These are phyloP conservation scores for Apeltes quadracus DNA, from an alignment of 2,113 vertebrate species.

Conservation along the genomic window DNA sequence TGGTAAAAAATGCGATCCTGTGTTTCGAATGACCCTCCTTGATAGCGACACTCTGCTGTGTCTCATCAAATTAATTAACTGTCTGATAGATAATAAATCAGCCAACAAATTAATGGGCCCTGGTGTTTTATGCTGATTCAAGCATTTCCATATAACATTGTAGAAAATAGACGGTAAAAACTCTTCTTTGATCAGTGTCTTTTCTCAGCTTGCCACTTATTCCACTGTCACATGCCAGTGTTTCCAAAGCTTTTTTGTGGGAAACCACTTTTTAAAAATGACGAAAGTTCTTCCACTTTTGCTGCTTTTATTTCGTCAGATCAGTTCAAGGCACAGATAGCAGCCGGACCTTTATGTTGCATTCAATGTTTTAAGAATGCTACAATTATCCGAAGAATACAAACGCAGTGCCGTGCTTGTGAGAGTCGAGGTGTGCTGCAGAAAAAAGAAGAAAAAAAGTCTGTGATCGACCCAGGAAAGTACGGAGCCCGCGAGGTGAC, in stretches of 20 bases:
- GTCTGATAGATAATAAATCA: constrained; percentile 77
- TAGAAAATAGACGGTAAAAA: constrained; percentile 57
- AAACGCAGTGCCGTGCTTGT: neutral
- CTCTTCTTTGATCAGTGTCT: constrained; percentile 43
- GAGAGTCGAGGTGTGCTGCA: neutral
- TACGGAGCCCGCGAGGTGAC: no score
- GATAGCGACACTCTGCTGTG: constrained; percentile 76
- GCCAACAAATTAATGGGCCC: constrained; percentile 61
- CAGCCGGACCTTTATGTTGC: neutral
- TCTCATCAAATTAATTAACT: constrained; percentile 78
- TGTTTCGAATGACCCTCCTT: constrained; percentile 72
- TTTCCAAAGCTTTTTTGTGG: neutral
- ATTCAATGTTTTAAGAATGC: neutral
- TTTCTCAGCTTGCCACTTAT: constrained; percentile 28
- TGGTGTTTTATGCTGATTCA: constrained; percentile 72
- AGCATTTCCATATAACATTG: constrained; percentile 54
- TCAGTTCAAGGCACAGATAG: neutral
- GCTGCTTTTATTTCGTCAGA: neutral
- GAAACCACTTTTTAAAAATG: neutral
- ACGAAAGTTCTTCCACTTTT: neutral
- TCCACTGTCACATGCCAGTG: constrained; percentile 32
- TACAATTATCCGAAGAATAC: neutral
- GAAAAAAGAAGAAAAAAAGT: no score
- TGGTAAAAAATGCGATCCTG: constrained; percentile 58
- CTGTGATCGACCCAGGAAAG: no score